These are phyloP conservation scores for Galerucella nymphaeae DNA, from an alignment of 2,888 invertebrate genomes.

Conservation along the genomic window DNA sequence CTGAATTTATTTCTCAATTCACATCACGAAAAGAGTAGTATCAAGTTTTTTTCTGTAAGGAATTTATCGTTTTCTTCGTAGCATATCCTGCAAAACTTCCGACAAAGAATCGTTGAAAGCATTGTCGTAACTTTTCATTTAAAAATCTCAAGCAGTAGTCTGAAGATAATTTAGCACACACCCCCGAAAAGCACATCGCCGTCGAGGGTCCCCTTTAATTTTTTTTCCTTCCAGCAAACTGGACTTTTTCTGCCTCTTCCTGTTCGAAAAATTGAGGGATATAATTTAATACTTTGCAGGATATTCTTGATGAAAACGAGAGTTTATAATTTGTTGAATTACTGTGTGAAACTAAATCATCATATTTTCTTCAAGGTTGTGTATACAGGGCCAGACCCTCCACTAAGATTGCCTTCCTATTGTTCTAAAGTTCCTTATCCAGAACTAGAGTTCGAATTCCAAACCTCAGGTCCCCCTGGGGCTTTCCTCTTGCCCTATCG, in stretches of 20 bases:
- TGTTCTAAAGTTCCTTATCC: too few relatives aligned
- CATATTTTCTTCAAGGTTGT: too few relatives aligned
- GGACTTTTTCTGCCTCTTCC: conserved; percentile 19
- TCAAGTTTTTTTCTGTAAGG: conserved; percentile 30
- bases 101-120: conserved; percentile 35
- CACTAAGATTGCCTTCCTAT: too few relatives aligned
- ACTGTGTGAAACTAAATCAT: not conserved
- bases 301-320: conserved; percentile 2
- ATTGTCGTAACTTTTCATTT: conserved; percentile 37
- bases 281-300: conserved; percentile 6
- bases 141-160: conserved; percentile 34
- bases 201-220: conserved; percentile 13
- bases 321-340: not conserved
- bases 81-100: conserved; percentile 31
- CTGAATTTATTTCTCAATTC: conserved; percentile 27
- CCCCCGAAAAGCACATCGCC: conserved; percentile 24
- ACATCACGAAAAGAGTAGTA: conserved; percentile 31
- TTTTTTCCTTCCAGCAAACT: conserved; percentile 22
- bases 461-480: too few relatives aligned
- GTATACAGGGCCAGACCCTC: too few relatives aligned
- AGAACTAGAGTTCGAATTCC: too few relatives aligned
- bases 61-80: conserved; percentile 34
- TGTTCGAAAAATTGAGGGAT: conserved; percentile 22
- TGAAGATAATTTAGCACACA: conserved; percentile 33
- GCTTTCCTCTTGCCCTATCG: too few relatives aligned